Percentiles rank a stretch among this genome's conserved stretches.
Conservation (phyloP, 2,113 vertebrate species). For the Pristiophorus japonicus region DNA sequence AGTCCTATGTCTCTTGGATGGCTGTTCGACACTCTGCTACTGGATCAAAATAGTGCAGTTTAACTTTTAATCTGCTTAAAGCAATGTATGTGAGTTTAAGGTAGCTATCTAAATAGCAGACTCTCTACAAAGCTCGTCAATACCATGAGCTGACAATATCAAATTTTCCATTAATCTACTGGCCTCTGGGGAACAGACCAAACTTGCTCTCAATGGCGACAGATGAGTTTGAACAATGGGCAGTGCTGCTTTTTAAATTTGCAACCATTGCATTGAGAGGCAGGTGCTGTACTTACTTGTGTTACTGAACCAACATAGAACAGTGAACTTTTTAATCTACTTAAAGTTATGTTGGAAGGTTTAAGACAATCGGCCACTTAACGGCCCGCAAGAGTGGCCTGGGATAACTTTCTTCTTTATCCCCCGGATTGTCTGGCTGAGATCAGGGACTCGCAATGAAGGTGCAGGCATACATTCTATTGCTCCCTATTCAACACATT, state of each 20-base stretch:
- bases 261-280: neutral
- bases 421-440: neutral
- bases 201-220: neutral
- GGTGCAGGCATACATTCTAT: neutral
- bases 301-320: neutral
- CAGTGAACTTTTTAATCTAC: neutral
- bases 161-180: neutral
- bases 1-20: neutral
- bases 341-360: neutral
- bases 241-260: neutral
- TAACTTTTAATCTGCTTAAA: neutral
- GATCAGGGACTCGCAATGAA: neutral
- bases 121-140: neutral
- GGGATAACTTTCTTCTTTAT: neutral
- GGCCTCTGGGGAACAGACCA: neutral
- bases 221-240: neutral
- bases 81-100: neutral
- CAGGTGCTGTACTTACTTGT: neutral
- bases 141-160: neutral
- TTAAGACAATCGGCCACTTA: neutral
- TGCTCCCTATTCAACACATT: neutral
- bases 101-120: neutral
- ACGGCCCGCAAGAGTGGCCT: neutral
- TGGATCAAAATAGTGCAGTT: neutral
- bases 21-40: neutral